Conservation (phyloP, 2,113 vertebrate genomes). For the Charina bottae region DNA sequence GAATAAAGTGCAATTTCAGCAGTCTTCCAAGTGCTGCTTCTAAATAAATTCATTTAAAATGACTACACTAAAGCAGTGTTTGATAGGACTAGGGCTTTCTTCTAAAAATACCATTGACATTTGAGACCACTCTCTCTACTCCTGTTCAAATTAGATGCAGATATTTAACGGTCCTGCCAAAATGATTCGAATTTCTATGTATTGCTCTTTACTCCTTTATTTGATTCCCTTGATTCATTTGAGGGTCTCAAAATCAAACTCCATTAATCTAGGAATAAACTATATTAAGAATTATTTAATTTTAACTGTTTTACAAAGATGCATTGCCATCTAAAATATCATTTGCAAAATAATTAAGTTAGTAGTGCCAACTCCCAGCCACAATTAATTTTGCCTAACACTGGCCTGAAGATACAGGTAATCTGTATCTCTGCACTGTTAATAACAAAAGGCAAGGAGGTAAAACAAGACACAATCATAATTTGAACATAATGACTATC, state of each 20-base stretch:
- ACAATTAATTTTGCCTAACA: background rate
- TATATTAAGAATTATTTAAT: background rate
- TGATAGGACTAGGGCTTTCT: background rate
- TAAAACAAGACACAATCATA: background rate
- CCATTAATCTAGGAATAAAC: background rate
- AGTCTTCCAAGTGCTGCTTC: background rate
- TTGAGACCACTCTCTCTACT: background rate
- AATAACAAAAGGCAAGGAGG: background rate
- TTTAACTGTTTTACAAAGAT: background rate
- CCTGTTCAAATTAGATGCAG: background rate
- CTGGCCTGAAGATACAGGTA: accelerated
- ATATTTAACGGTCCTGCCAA: background rate
- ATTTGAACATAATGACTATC: slow-evolving; percentile 4
- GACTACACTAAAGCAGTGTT: background rate
- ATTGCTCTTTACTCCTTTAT: background rate
- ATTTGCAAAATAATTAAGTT: background rate
- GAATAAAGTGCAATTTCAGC: background rate
- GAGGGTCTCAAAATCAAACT: background rate
- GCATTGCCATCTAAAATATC: background rate
- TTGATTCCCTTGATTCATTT: background rate
- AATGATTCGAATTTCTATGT: background rate
- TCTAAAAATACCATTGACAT: background rate
- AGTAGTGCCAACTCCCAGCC: background rate
- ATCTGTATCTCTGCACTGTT: background rate
- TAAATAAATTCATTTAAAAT: background rate